Evolutionary conservation across 2,797 vertebrate genomes (phyloP).

Genomic region (Tapera naevia): DNA sequence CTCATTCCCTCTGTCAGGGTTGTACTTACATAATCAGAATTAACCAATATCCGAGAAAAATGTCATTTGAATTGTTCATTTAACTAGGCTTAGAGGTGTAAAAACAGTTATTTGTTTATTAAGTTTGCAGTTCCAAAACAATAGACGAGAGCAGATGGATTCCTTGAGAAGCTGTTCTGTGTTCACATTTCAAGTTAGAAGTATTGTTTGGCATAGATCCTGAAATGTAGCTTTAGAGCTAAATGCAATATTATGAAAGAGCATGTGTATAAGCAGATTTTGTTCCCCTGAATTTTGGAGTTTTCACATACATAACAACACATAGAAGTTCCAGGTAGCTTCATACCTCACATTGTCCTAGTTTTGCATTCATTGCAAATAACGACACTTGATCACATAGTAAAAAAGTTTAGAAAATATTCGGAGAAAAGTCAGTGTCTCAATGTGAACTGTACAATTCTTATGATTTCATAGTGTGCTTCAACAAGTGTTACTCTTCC

Average conservation of each 20-base stretch:
- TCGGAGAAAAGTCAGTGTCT: background rate
- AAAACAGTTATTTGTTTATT: background rate
- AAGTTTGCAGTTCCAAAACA: background rate
- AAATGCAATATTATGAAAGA: background rate
- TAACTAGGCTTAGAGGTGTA: background rate
- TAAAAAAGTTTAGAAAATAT: background rate
- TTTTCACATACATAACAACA: background rate
- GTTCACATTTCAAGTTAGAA: background rate
- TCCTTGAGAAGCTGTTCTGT: background rate
- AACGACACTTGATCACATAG: background rate
- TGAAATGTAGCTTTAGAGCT: background rate
- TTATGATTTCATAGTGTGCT: background rate
- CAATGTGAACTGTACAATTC: background rate
- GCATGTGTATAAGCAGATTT: background rate
- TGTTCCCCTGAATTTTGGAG: background rate
- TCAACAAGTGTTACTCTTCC: background rate
- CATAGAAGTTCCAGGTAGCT: background rate
- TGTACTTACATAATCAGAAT: background rate
- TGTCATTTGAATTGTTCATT: background rate
- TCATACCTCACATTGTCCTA: background rate
- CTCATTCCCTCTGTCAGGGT: background rate
- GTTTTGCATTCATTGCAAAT: background rate
- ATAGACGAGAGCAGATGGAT: background rate
- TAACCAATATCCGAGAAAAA: background rate
- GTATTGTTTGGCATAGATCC: background rate